phyloP scores from a whole-genome alignment of 2,113 vertebrate species.

The mouse (Mus musculus) region DNA sequence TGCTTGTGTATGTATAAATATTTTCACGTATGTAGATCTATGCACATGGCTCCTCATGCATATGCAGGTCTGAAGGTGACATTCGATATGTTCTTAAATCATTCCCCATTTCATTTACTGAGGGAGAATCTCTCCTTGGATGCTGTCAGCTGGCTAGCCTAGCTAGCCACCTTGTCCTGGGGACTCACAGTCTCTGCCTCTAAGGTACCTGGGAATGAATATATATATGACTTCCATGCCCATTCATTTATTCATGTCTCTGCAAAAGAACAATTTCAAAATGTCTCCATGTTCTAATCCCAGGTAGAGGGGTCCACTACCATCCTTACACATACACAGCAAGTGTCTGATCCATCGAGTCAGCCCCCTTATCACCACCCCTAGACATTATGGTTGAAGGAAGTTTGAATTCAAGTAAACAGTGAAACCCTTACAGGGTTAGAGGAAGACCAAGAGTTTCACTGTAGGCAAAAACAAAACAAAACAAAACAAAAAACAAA shows the following conservation, averaged over 20 bases:
- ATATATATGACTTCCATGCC: neutral
- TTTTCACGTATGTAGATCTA: neutral
- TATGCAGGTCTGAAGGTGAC: neutral
- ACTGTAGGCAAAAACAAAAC: neutral
- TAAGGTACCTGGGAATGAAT: neutral
- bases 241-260: neutral
- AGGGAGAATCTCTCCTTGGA: neutral
- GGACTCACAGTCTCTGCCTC: neutral
- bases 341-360: neutral
- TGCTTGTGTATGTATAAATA: neutral
- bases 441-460: neutral
- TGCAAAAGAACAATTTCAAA: conserved; percentile 78
- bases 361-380: too few species aligned
- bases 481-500: too few species aligned
- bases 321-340: neutral
- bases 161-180: neutral
- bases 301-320: conserved; percentile 61
- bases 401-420: neutral
- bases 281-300: conserved; percentile 59
- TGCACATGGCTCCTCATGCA: neutral
- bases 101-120: neutral
- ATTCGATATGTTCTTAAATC: neutral
- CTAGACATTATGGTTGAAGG: neutral
- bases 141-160: too few species aligned
- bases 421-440: neutral